Evolutionary conservation across 2,113 vertebrate species (phyloP), one percentile per base, ranked within the genome.

Genomic region (Pithys albifrons): DNA sequence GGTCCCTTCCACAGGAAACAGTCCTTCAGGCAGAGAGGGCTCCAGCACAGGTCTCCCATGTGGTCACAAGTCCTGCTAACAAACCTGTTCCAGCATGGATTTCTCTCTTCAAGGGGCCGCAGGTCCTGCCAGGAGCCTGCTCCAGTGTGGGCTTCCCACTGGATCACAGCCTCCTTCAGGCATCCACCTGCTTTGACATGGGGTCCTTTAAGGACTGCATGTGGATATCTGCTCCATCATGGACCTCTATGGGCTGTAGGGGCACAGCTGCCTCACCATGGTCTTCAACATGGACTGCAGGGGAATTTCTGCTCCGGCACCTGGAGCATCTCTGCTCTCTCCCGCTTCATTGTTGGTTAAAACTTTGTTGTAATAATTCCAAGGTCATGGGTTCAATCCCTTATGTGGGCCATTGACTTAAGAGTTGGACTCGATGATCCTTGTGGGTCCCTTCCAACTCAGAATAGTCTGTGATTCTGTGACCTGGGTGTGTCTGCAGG

Each of bases 151-250:
- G 55, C 27, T 76, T 62, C 71, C 51, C 41, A 18, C 29, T 62
- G 78, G 20, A 31, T 83, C 25, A 7, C 48, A 62, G 25, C 62
- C 12, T 64, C 28, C 39, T 41, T 64, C 62, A 64, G 29, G 9
- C 46, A 62, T 48, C n/a, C 39, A 10, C 19, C 29, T 48, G 13
- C 24, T 69, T 20, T 54, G 23, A 6, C 1, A 1, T 24, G 37
- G 45, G 27, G 2, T 46, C 10, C 19, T 54, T 17, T 17, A 16
- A 0, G 0, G 19, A 16, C 39, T 82, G n/a, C 61, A 37, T 29
- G 10, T 4, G 46, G 8, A n/a, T 35, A 23, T 48, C 16, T 59
- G 19, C 16, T 20, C 10, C 37, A 28, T 10, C 3, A 15, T 13
- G 35, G 22, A 51, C 9, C 45, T 20, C 5, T 12, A 6, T 9